Percentiles rank a stretch among this genome's conserved stretches.
Conservation (phyloP, 2,797 vertebrate species). For the Urosaurus nigricauda region DNA sequence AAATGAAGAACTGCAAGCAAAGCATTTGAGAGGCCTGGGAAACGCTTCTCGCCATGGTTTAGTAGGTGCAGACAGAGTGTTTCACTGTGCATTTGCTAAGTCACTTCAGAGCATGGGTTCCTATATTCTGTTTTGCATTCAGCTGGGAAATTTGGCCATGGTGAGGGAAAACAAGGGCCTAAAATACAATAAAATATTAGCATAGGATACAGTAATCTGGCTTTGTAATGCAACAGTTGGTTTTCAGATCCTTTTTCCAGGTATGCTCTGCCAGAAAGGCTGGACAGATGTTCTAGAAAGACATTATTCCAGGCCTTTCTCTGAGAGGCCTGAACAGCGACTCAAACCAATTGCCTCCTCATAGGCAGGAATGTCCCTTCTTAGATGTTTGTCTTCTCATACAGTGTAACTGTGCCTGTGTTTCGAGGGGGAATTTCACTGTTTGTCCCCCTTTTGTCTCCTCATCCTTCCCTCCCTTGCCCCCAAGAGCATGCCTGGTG, state of each 20-base stretch:
- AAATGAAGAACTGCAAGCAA: not conserved
- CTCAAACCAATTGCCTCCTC: not conserved
- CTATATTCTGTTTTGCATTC: not conserved
- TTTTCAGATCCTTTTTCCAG: not conserved
- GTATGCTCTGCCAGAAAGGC: not conserved
- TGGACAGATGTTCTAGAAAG: not conserved
- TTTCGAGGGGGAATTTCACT: not conserved
- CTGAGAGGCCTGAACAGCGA: not conserved
- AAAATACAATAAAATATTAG: not conserved
- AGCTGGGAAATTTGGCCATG: too few relatives aligned
- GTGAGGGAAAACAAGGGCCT: not conserved
- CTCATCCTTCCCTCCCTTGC: too few relatives aligned
- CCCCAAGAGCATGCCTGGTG: slow-evolving; percentile 92
- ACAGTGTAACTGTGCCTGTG: slow-evolving; percentile 58
- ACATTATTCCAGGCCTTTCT: not conserved
- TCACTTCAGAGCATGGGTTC: too few relatives aligned
- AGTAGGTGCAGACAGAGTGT: too few relatives aligned
- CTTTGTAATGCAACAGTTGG: not conserved
- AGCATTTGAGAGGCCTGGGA: not conserved
- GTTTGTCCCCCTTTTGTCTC: slow-evolving; percentile 56
- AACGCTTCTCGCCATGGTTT: too few relatives aligned
- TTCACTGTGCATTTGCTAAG: too few relatives aligned
- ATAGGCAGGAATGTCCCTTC: slow-evolving; percentile 1
- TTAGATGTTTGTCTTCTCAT: not conserved
- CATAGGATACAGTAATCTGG: not conserved